These are phyloP conservation scores for Odontocerum albicorne DNA, from an alignment of 2,888 invertebrate species.

Conservation along the genomic window DNA sequence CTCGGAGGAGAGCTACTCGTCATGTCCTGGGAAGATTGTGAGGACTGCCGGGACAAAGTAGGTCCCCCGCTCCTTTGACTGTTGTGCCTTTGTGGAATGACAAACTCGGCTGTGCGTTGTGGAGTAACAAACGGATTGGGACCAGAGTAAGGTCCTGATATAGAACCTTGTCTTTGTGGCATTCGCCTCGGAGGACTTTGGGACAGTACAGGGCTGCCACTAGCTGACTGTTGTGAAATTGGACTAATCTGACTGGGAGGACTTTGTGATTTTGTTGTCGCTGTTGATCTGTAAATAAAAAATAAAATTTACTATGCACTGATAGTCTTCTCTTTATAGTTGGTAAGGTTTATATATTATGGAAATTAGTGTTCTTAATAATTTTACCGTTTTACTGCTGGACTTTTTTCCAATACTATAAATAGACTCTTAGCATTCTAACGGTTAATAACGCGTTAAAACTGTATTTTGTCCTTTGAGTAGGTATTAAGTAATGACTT, in stretches of 20 bases:
- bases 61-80: slow-evolving; percentile 38
- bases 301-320: too few relatives aligned
- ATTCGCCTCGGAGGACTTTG: slow-evolving; percentile 33
- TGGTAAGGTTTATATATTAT: too few relatives aligned
- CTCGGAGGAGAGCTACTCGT: slow-evolving; percentile 26
- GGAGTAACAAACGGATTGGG: slow-evolving; percentile 50
- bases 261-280: slow-evolving; percentile 1
- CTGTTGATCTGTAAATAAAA: too few relatives aligned
- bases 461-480: too few relatives aligned
- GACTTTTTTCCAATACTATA: too few relatives aligned
- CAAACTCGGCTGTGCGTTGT: slow-evolving; percentile 50
- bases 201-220: slow-evolving; percentile 17
- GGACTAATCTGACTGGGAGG: slow-evolving; percentile 25
- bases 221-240: slow-evolving; percentile 18
- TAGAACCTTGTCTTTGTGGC: slow-evolving; percentile 44
- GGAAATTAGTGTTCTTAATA: too few relatives aligned
- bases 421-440: too few relatives aligned
- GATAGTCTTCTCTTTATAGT: too few relatives aligned
- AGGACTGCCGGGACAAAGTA: slow-evolving; percentile 28
- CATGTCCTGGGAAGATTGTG: slow-evolving; percentile 31
- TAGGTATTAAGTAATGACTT: too few relatives aligned
- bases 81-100: slow-evolving; percentile 51
- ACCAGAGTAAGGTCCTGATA: slow-evolving; percentile 46
- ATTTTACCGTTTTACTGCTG: too few relatives aligned
- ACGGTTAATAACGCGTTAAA: too few relatives aligned